These are phyloP conservation scores for Tuberolachnus salignus DNA, from an alignment of 2,888 invertebrate species.

Conservation along the genomic window DNA sequence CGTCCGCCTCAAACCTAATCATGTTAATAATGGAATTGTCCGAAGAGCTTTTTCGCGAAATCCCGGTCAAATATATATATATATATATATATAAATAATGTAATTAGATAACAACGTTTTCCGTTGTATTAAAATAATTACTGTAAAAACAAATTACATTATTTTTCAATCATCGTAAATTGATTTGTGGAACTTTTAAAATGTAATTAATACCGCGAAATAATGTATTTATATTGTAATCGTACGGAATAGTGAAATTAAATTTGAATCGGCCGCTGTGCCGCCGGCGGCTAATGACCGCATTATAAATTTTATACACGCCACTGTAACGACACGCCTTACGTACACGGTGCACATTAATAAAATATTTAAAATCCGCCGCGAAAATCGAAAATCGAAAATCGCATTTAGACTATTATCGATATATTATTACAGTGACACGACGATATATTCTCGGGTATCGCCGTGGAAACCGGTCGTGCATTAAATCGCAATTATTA, in stretches of 20 bases:
- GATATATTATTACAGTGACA: too few relatives aligned
- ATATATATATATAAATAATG: not conserved
- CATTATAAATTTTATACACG: too few relatives aligned
- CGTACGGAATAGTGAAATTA: constrained; percentile 10
- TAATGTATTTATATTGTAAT: constrained; percentile 44
- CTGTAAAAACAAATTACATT: constrained; percentile 37
- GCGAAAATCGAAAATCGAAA: too few relatives aligned
- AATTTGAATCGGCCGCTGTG: not conserved
- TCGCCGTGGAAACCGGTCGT: too few relatives aligned
- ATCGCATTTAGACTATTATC: too few relatives aligned
- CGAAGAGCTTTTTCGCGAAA: constrained; percentile 35
- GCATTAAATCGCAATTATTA: too few relatives aligned
- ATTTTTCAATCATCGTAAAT: constrained; percentile 50
- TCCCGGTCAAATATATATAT: not conserved
- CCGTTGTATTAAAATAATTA: constrained; percentile 7
- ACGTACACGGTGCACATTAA: too few relatives aligned
- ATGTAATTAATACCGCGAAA: constrained; percentile 41
- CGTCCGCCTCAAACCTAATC: constrained; percentile 15
- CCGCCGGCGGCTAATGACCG: not conserved
- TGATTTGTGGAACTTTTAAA: constrained; percentile 43
- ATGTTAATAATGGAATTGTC: constrained; percentile 21
- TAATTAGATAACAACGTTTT: constrained; percentile 2
- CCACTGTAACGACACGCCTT: too few relatives aligned
- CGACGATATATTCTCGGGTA: too few relatives aligned
- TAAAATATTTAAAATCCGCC: too few relatives aligned